phyloP scores from a whole-genome alignment of 2,113 vertebrate genomes.

The Condylura cristata region DNA sequence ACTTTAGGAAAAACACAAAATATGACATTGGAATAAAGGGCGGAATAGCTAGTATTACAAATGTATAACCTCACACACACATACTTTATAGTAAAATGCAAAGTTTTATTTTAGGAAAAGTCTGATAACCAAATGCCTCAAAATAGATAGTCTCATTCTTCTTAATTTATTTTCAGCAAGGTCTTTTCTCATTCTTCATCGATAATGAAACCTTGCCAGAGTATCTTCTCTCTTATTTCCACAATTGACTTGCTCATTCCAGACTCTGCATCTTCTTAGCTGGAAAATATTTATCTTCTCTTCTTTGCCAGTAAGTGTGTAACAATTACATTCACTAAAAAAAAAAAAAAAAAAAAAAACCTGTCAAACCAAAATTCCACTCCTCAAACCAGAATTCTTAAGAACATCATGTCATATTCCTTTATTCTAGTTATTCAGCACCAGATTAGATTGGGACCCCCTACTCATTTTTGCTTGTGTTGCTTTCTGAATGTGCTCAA shows the following conservation, averaged over 20 bases:
- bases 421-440: neutral
- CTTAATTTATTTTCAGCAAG: neutral
- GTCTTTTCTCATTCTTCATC: neutral
- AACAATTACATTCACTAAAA: neutral
- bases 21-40: neutral
- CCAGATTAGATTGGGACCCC: neutral
- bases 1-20: neutral
- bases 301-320: neutral
- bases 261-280: neutral
- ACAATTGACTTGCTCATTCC: neutral
- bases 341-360: neutral
- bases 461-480: neutral
- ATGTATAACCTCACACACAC: no score
- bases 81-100: neutral
- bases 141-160: neutral
- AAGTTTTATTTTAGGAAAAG: neutral
- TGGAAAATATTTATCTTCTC: neutral
- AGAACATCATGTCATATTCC: neutral
- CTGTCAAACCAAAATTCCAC: neutral
- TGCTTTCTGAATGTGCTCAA: conserved; percentile 25
- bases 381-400: neutral
- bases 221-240: neutral
- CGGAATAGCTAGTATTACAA: neutral
- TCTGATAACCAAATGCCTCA: neutral
- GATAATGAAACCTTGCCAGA: neutral